These are phyloP conservation scores for Flexamia atlantica DNA, from an alignment of 2,888 invertebrate species.

Conservation along the genomic window DNA sequence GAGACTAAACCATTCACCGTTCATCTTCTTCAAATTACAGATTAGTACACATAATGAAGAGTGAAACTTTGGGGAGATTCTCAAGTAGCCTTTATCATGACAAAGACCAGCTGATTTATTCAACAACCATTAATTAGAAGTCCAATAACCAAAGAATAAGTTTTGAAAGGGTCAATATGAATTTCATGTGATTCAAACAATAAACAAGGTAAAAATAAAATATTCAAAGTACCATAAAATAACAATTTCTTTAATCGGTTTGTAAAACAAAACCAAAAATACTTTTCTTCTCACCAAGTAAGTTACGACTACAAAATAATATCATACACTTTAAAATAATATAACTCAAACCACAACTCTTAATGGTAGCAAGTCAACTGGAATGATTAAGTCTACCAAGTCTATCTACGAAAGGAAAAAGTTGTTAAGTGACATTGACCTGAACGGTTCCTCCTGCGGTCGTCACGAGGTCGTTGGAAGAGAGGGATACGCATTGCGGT, in stretches of 20 bases:
- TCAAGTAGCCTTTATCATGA: too few relatives aligned
- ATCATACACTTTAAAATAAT: not conserved
- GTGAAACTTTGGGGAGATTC: too few relatives aligned
- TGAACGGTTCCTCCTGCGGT: slow-evolving; percentile 58
- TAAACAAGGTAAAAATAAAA: slow-evolving; percentile 10
- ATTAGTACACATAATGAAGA: too few relatives aligned
- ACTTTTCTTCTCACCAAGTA: not conserved
- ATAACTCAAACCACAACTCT: too few relatives aligned
- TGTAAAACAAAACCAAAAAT: slow-evolving; percentile 5
- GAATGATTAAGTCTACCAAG: not conserved
- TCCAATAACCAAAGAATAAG: too few relatives aligned
- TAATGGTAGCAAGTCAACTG: not conserved
- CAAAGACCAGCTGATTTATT: too few relatives aligned
- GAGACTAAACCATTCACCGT: too few relatives aligned
- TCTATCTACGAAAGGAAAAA: slow-evolving; percentile 17
- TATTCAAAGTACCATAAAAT: not conserved
- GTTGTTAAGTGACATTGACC: slow-evolving; percentile 48
- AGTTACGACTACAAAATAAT: not conserved
- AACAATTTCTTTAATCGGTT: not conserved
- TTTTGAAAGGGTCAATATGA: too few relatives aligned
- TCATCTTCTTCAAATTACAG: too few relatives aligned
- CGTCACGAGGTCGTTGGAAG: slow-evolving; percentile 18
- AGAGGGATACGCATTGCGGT: slow-evolving; percentile 30
- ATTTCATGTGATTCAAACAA: too few relatives aligned
- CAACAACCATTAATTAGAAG: too few relatives aligned